A percentile compares a stretch with the other conserved stretches of the same genome.
These are phyloP conservation scores for Hydractinia symbiolongicarpus DNA, from an alignment of 30 jellyfish, hydroid and myxozoan genomes.

Conservation along the genomic window DNA sequence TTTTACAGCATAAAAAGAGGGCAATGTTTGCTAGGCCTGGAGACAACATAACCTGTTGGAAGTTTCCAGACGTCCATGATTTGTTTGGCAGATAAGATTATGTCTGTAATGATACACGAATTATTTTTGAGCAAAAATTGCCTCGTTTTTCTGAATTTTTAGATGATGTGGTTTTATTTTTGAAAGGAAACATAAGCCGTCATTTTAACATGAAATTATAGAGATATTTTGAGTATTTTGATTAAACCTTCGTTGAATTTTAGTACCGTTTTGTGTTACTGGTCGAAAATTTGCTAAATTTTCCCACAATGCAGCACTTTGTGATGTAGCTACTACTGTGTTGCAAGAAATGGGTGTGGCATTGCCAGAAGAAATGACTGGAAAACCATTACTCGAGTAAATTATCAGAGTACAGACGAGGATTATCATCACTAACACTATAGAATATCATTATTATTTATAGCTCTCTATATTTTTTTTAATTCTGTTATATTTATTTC, in stretches of 20 bases:
- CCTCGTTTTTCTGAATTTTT: not conserved
- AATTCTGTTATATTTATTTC: not conserved
- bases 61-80: too few species aligned
- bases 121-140: not conserved
- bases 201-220: not conserved
- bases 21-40: too few species aligned
- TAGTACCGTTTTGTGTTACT: conserved; percentile 93
- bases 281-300: conserved; percentile 55
- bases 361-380: conserved; percentile 92
- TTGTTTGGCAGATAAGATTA: too few species aligned
- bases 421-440: not conserved
- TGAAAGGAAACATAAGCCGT: not conserved
- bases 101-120: too few species aligned
- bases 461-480: not conserved
- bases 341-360: conserved; percentile 82
- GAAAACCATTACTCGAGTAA: conserved; percentile 47
- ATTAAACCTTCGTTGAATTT: not conserved
- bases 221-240: not conserved
- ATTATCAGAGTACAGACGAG: not conserved
- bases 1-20: too few species aligned
- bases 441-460: not conserved
- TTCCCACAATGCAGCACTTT: conserved; percentile 89
- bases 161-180: not conserved
- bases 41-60: too few species aligned
- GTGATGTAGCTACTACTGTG: conserved; percentile 98